A percentile compares a stretch with the other conserved stretches of the same genome.
These are phyloP conservation scores for Artibeus jamaicensis DNA, from an alignment of 2,797 vertebrate genomes.

Conservation along the genomic window DNA sequence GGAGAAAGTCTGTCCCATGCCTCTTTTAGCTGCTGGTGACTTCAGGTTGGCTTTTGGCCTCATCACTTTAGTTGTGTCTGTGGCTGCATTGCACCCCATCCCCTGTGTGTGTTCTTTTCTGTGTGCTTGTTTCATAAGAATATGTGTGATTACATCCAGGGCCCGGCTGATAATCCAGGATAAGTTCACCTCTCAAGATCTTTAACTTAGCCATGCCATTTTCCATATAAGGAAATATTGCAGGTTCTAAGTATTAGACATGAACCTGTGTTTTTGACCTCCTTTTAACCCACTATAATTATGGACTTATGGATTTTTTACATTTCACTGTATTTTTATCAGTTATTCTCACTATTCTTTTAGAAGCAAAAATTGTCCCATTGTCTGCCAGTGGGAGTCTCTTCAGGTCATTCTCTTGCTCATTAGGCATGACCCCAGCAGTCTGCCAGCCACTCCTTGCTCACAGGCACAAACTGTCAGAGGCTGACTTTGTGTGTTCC, in stretches of 20 bases:
- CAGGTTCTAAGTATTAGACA: neutral
- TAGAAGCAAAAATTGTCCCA: neutral
- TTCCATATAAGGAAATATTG: neutral
- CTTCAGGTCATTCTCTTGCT: neutral
- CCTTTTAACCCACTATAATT: neutral
- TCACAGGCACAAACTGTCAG: neutral
- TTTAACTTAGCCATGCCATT: neutral
- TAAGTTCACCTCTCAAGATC: neutral
- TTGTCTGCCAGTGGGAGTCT: rapidly evolving
- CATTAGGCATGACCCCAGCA: neutral
- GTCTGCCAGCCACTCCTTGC: neutral
- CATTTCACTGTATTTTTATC: neutral
- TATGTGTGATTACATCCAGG: neutral
- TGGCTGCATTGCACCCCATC: too few species aligned
- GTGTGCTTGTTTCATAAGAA: too few species aligned
- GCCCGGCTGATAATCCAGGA: neutral
- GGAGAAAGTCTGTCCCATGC: neutral
- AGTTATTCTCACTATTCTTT: neutral
- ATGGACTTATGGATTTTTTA: neutral
- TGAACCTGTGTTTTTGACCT: neutral
- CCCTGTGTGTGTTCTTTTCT: too few species aligned
- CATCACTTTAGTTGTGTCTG: too few species aligned
- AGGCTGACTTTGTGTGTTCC: neutral
- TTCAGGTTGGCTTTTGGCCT: neutral
- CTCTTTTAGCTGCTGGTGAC: neutral